Base-by-base conservation (phyloP, 2,888 invertebrate genomes). In the Linyphia triangularis region DNA sequence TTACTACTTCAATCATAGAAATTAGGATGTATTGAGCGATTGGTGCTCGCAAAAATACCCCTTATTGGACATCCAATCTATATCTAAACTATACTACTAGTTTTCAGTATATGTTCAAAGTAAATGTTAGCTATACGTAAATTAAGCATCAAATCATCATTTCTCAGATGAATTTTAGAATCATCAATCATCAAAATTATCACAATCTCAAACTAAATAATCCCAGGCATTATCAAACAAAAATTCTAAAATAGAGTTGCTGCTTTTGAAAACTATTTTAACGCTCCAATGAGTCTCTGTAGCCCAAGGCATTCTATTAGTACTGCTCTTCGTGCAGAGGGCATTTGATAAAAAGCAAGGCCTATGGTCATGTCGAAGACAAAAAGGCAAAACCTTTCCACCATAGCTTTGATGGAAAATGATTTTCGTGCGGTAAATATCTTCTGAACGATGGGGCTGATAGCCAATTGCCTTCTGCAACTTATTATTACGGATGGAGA, bases 401-500 rank as follows among this genome's bases (percentile, higher is more conserved):
- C 59, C 9, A 75, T 63, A 61, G 37, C 72, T 28, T 26, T 43
- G 30, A 72, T 28, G 24, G 59, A 70, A 77, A 77, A 63, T 77
- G 77, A 59, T 61, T 75, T 77, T 77, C 40, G 61, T 61, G 77
- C 61, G 24, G 77, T 26, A 40, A 61, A 61, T 26, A 40, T 63
- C 61, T 63, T n/a, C 24, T 59, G 59, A 75, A 75, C 19, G 59
- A 19, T 16, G 16, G n/a, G 33, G 24, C 77, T 10, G 63, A 77
- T 77, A 77, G 37, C 40, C 33, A 77, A 37, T 63, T 24, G 37
- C 77, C 5, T 61, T 63, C 37, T 28, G 16, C 37, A 77, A 63
- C 77, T 77, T 40, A 63, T 77, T 63, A 77, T 77, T 77, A 77
- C 37, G 19, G 30, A 6, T 40, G 59, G 5, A 77, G 63, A 77